Evolutionary conservation across 2,113 vertebrate species (phyloP).

Genomic region (Atrichornis clamosus): DNA sequence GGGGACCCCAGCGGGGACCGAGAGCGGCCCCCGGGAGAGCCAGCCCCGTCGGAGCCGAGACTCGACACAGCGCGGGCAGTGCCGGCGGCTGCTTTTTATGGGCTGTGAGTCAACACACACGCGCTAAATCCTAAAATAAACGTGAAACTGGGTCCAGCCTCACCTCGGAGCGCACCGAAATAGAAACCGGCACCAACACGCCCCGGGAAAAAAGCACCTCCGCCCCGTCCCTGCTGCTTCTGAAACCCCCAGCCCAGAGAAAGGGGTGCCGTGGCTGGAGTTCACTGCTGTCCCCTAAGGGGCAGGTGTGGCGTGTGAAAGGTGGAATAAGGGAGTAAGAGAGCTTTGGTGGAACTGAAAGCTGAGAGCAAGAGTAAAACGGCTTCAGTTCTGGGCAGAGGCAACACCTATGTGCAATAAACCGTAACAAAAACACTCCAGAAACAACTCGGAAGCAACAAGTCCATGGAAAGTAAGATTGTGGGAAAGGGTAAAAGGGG

Average conservation of each 20-base stretch:
- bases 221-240: neutral
- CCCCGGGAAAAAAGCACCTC: accelerated
- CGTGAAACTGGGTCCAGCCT: neutral
- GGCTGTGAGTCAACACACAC: neutral
- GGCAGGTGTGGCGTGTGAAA: accelerated
- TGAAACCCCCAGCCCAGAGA: accelerated
- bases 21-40: neutral
- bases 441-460: neutral
- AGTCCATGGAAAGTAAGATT: too few species aligned
- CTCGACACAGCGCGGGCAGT: neutral
- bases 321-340: accelerated
- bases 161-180: neutral
- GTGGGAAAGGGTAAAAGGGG: neutral
- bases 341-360: neutral
- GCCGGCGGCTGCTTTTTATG: neutral
- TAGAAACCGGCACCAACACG: accelerated
- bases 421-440: accelerated
- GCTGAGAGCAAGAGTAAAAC: accelerated
- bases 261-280: accelerated
- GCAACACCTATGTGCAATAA: neutral
- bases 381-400: too few species aligned
- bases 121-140: neutral
- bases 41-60: neutral
- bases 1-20: neutral
- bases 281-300: accelerated